phyloP scores from a whole-genome alignment of 2,113 vertebrate genomes.

The Sorex fumeus region DNA sequence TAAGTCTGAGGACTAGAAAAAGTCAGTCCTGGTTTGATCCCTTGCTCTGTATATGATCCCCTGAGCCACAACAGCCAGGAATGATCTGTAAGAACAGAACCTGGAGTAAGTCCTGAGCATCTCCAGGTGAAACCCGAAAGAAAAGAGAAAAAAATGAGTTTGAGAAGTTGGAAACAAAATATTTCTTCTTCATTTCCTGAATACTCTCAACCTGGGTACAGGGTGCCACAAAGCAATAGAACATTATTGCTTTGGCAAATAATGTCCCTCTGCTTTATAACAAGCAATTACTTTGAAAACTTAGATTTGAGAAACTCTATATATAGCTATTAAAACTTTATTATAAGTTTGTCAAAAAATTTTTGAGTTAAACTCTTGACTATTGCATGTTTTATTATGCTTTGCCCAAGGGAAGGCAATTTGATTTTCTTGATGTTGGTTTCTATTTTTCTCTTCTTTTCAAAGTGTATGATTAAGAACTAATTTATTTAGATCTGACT shows the following conservation, averaged over 20 bases:
- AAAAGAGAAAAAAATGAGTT: background rate
- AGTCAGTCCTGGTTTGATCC: too few relatives aligned
- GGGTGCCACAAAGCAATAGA: background rate
- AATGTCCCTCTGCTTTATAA: background rate
- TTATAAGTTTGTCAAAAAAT: slow-evolving; percentile 64
- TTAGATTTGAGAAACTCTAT: background rate
- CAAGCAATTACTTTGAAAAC: slow-evolving; percentile 55
- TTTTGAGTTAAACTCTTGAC: slow-evolving; percentile 65
- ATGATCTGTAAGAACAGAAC: too few relatives aligned
- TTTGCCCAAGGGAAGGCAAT: slow-evolving; percentile 66
- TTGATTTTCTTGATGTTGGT: slow-evolving; percentile 63
- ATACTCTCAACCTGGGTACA: background rate
- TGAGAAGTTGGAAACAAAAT: background rate
- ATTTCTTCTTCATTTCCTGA: background rate
- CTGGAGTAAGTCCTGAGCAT: too few relatives aligned
- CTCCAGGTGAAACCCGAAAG: too few relatives aligned
- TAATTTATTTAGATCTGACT: slow-evolving; percentile 82
- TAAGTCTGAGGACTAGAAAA: too few relatives aligned
- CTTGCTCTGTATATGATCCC: too few relatives aligned
- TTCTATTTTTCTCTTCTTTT: slow-evolving; percentile 67
- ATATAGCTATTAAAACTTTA: slow-evolving; percentile 66
- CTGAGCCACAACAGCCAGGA: too few relatives aligned
- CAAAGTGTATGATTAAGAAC: slow-evolving; percentile 78
- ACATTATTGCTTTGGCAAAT: background rate
- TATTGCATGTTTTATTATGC: slow-evolving; percentile 56